Base-by-base conservation (phyloP, 2,797 vertebrate genomes). In the Phrynocephalus forsythii region DNA sequence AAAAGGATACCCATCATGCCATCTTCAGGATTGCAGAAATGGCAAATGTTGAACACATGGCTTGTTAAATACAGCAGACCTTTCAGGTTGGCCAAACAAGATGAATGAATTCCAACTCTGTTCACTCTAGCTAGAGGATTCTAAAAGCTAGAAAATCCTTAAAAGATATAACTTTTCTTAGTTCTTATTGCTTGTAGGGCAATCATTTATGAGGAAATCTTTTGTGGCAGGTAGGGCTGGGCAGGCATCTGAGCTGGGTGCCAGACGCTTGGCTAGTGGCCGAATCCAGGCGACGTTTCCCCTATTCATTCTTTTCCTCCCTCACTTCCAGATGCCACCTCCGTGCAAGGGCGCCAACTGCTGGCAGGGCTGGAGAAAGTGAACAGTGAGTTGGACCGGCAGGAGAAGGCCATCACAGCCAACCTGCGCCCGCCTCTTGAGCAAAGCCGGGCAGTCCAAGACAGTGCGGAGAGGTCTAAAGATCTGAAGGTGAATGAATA, bases 341-440 rank as follows among this genome's bases (percentile, higher is more conserved):
- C 96, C 0, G 96, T 98, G 87, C 98, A 97, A 92, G 99, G 98
- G 2, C 98, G 98, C 20, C 98, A 99, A 95, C 95, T 98, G 89
- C 97, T 99, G 96, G 98, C 99, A 0, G 95, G 97, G 78, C 95
- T 99, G 95, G 99, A 99, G 91, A 98, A 98, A 90, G 98, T 99
- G 16, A 92, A 95, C 91, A 96, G 96, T 1, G 98, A 99, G 93
- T 94, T 99, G 92, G 97, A 98, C 90, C 98, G 98, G 92, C 98
- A 99, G 94, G 98, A 99, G 94, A 99, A 98, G 86, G 97, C 96
- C 48, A 98, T 99, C 94, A 96, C 98, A 0, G 90, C 96, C 6
- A 96, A 97, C 89, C 96, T 99, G 22, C 97, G 99, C 6, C 98
- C 99, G 0, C 98, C 99, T 0, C 97, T 99, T 95, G 98, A 99